These are phyloP conservation scores for Perodicticus potto DNA, from an alignment of 2,797 vertebrate species.

Conservation along the genomic window DNA sequence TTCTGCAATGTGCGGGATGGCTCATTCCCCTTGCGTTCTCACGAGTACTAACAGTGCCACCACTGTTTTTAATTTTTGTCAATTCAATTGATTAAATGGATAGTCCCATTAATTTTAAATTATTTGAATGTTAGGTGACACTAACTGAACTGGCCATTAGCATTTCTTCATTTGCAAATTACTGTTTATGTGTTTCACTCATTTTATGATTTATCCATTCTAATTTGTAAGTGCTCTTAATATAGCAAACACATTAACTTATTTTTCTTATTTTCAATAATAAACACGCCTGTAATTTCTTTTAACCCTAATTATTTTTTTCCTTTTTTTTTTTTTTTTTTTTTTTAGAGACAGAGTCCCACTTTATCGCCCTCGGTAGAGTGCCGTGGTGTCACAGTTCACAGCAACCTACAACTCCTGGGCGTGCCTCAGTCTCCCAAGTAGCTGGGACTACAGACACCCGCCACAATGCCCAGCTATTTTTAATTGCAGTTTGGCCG, in stretches of 20 bases:
- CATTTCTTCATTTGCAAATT: conserved; percentile 44
- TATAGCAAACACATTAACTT: neutral
- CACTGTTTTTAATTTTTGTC: conserved; percentile 22
- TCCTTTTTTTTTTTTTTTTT: no score
- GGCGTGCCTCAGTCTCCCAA: no score
- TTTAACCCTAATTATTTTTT: conserved; percentile 51
- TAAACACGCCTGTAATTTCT: neutral
- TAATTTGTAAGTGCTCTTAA: neutral
- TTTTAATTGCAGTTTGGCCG: no score
- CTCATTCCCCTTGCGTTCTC: neutral
- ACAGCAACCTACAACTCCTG: no score
- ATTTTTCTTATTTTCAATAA: conserved; percentile 30
- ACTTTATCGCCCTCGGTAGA: no score
- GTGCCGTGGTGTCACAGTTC: no score
- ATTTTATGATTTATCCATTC: neutral
- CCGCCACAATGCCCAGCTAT: no score
- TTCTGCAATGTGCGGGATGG: neutral
- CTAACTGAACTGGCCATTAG: neutral
- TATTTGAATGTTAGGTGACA: neutral
- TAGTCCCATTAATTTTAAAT: neutral
- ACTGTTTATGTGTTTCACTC: neutral
- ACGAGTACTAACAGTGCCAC: neutral
- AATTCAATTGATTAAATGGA: neutral
- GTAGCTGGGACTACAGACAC: no score
- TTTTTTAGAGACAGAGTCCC: no score